Evolutionary conservation across 2,113 vertebrate species (phyloP).

Genomic region (Herpailurus yagouaroundi): DNA sequence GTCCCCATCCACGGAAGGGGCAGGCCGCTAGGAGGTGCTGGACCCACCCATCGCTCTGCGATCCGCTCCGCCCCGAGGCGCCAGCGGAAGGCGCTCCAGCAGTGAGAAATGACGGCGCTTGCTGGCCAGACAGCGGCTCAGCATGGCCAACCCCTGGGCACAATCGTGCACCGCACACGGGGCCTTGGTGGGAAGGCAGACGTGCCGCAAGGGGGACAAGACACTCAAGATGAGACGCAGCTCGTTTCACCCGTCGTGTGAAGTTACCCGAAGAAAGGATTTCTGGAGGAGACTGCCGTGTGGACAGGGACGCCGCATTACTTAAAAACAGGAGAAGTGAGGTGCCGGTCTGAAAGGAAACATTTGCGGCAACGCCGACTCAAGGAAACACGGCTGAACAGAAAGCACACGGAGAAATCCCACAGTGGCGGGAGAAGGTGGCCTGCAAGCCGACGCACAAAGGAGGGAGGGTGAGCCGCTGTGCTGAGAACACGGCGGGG

Average conservation of each 20-base stretch:
- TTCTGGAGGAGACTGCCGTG: not conserved
- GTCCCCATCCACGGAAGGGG: rapidly evolving
- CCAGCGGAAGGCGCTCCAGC: not conserved
- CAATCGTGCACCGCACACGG: not conserved
- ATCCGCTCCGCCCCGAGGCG: not conserved
- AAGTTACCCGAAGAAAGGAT: not conserved
- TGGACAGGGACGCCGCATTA: not conserved
- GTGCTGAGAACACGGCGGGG: not conserved
- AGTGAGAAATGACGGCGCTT: not conserved
- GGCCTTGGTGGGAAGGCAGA: not conserved
- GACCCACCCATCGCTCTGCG: not conserved
- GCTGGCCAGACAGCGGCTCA: not conserved
- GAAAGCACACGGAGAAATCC: not conserved
- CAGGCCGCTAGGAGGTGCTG: not conserved
- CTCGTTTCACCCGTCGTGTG: no score
- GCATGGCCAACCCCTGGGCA: no score
- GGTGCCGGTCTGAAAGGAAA: not conserved
- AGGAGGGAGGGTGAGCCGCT: not conserved
- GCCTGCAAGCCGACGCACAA: rapidly evolving
- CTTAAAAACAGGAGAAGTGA: not conserved
- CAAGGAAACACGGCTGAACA: not conserved
- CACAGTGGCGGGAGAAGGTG: rapidly evolving
- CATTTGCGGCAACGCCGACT: not conserved
- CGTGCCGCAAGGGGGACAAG: rapidly evolving
- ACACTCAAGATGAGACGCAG: not conserved